Conservation (phyloP, 2,888 invertebrate genomes). For the Ptilodon capucinus region DNA sequence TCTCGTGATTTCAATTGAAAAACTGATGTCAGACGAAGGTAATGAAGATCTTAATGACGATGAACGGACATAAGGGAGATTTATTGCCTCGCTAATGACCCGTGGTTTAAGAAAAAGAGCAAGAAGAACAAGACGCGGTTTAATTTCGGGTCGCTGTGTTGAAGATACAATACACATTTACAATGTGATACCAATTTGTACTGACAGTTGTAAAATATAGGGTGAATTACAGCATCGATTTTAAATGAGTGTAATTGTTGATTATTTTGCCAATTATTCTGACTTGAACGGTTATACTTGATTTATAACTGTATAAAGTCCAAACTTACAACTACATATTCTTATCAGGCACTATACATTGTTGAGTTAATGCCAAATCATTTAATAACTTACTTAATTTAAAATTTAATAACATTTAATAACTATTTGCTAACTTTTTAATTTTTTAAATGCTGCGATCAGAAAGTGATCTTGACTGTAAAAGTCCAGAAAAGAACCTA, state of each 20-base stretch:
- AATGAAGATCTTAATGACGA: constrained; percentile 76
- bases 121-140: constrained; percentile 20
- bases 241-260: neutral
- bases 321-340: too few species aligned
- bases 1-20: constrained; percentile 64
- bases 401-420: too few species aligned
- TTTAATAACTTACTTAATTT: too few species aligned
- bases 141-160: constrained; percentile 17
- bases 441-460: too few species aligned
- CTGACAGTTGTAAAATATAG: constrained; percentile 5
- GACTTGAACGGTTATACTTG: neutral
- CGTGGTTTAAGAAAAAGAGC: constrained; percentile 47
- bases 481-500: too few species aligned
- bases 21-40: constrained; percentile 56
- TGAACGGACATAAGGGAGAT: constrained; percentile 62
- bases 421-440: too few species aligned
- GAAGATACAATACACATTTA: neutral
- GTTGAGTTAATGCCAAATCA: too few species aligned
- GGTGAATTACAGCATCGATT: neutral
- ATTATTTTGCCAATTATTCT: neutral
- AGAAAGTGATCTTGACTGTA: too few species aligned
- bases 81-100: constrained; percentile 72
- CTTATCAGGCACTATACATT: too few species aligned
- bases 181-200: constrained; percentile 21
- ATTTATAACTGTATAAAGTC: neutral